Evolutionary conservation across 2,113 vertebrate species (phyloP).

Genomic region (Tor tambroides): DNA sequence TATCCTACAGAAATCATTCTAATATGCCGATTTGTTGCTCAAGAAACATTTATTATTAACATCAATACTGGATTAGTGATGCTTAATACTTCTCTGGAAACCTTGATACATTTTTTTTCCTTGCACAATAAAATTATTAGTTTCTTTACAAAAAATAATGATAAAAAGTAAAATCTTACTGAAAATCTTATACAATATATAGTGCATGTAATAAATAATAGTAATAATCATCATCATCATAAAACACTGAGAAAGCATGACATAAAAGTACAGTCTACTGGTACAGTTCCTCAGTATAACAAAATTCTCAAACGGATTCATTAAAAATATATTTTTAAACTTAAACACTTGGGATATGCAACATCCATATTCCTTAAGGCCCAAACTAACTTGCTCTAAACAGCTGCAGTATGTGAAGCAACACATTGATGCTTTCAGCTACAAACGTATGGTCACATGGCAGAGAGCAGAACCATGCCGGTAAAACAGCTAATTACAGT

Average conservation of each 20-base stretch:
- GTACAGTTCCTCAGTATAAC: not conserved
- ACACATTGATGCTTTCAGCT: constrained; percentile 18
- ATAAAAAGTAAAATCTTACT: too few species aligned
- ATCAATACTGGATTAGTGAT: not conserved
- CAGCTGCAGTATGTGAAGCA: not conserved
- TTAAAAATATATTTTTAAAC: constrained; percentile 6
- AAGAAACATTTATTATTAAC: too few species aligned
- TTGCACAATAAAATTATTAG: not conserved
- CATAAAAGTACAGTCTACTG: not conserved
- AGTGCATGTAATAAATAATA: not conserved
- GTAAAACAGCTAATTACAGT: constrained; percentile 60
- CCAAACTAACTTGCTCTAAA: constrained; percentile 8
- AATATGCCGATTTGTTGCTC: not conserved
- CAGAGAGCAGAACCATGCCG: constrained; percentile 39
- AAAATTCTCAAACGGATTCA: constrained; percentile 13
- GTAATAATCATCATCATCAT: not conserved
- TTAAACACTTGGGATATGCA: not conserved
- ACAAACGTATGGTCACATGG: constrained; percentile 34
- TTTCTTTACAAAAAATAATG: not conserved
- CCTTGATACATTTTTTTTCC: not conserved
- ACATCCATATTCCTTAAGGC: not conserved
- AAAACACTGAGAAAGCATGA: not conserved
- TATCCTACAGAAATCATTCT: not conserved
- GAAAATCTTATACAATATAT: not conserved
- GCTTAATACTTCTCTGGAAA: not conserved